Evolutionary conservation across 2,888 invertebrate species (phyloP).

Genomic region (Diarsia rubi): DNA sequence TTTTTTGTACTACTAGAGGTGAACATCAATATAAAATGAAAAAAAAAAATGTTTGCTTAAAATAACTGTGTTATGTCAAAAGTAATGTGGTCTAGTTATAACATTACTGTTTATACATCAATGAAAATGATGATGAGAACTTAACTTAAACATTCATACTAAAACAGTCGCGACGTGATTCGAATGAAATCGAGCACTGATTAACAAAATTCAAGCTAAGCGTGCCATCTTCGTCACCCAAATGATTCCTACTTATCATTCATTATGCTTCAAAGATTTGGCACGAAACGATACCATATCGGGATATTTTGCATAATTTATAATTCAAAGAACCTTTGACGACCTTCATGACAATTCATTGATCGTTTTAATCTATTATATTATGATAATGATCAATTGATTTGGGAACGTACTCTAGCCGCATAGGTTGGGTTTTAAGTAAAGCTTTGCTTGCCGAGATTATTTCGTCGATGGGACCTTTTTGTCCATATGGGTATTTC

Average conservation of each 20-base stretch:
- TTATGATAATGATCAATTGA: neutral
- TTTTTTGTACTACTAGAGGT: too few relatives aligned
- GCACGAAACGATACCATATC: slow-evolving; percentile 39
- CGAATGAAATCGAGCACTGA: slow-evolving; percentile 23
- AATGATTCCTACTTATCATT: slow-evolving; percentile 30
- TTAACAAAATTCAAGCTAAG: slow-evolving; percentile 45
- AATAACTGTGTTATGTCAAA: too few relatives aligned
- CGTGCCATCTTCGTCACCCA: slow-evolving; percentile 29
- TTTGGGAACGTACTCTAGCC: neutral
- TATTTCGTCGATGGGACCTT: neutral
- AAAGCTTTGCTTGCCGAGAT: neutral
- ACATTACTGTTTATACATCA: neutral
- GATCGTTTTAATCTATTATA: neutral
- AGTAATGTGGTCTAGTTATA: neutral
- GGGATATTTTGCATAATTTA: slow-evolving; percentile 17
- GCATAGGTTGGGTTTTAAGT: neutral
- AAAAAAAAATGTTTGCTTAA: too few relatives aligned
- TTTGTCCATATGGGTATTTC: neutral
- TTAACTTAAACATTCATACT: slow-evolving; percentile 4
- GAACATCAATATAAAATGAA: too few relatives aligned
- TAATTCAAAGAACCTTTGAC: slow-evolving; percentile 25
- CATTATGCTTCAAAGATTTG: slow-evolving; percentile 32
- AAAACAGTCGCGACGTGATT: slow-evolving; percentile 24
- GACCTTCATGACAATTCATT: slow-evolving; percentile 12
- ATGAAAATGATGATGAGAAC: neutral